Evolutionary conservation across 2,888 invertebrate genomes (phyloP), one percentile per base, ranked within the genome.

Genomic region (Molanna angustata): DNA sequence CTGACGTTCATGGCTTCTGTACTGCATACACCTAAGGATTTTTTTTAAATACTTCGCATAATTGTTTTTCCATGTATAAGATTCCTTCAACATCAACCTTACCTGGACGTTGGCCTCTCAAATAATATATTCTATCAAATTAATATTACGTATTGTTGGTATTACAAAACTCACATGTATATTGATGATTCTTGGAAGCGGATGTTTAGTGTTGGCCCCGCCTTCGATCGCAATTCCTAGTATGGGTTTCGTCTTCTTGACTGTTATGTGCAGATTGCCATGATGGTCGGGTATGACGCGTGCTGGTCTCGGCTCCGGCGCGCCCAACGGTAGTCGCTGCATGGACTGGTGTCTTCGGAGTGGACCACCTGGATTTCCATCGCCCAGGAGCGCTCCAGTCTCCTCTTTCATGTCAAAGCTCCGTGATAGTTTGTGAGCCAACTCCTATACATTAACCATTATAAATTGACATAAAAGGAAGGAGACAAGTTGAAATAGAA

Each of bases 181-280:
- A 73, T 94, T 94, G 66, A 96, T 95, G 66, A 97, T 94, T 69
- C 94, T 83, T 48, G 96, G 96, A 66, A 95, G 79, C 50, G 93
- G 91, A 74, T 96, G 95, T 67, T 90, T 90, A 40, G 96, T 96
- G 72, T 97, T 94, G 64, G 92, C 91, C 58, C 97, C 97, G 57
- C 97, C 97, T 76, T 96, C 96, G 66, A 97, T 96, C 59, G 95
- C 96, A 66, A 97, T 93, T 62, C 97, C 96, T 64, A 97, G 82
- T 66, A 93, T 92, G 43, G 94, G 91, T 74, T 94, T 94, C 49
- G 89, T 90, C 77, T 96, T 96, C 73, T 90, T 90, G 62, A 96
- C 91, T 62, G 88, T 87, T 65, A 94, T 88, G 69, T 90, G 82
- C 65, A 93, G 80, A 74, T 91, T 91, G 62, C 92, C 92, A 73